Evolutionary conservation across 2,797 vertebrate species (phyloP).

Genomic region (Poecilia gillii): DNA sequence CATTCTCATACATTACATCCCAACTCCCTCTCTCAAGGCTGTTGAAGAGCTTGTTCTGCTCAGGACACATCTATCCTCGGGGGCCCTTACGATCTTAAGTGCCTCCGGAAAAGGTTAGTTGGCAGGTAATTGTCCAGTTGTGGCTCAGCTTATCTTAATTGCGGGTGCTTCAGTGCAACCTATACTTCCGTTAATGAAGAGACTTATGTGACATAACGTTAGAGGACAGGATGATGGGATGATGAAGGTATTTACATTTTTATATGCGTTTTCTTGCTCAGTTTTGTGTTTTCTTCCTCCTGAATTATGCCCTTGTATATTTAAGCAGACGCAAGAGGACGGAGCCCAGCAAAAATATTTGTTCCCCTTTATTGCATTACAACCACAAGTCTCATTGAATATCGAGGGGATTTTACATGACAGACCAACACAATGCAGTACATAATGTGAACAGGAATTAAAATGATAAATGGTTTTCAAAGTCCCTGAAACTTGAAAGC

Average conservation of each 20-base stretch:
- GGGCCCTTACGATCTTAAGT: constrained; percentile 81
- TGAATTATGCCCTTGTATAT: not conserved
- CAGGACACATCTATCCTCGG: constrained; percentile 74
- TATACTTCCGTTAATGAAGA: constrained; percentile 74
- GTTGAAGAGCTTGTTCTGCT: constrained; percentile 75
- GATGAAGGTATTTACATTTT: constrained; percentile 35
- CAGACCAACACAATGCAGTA: not conserved
- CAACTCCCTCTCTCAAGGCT: constrained; percentile 39
- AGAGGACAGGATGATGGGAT: constrained; percentile 44
- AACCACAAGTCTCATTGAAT: not conserved
- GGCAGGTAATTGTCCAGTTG: constrained; percentile 84
- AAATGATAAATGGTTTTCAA: not conserved
- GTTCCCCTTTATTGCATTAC: not conserved
- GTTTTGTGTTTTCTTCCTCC: not conserved
- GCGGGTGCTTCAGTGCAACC: constrained; percentile 73
- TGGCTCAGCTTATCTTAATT: constrained; percentile 81
- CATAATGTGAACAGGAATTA: not conserved
- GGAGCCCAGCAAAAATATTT: not conserved
- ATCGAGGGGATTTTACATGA: not conserved
- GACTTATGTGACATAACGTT: constrained; percentile 53
- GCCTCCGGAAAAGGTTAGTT: constrained; percentile 83
- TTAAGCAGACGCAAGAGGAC: not conserved
- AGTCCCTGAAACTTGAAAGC: not conserved
- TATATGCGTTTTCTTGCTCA: constrained; percentile 2
- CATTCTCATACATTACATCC: constrained; percentile 53